Base-by-base conservation (phyloP, 2,797 vertebrate genomes). In the Periophthalmus magnuspinnatus region DNA sequence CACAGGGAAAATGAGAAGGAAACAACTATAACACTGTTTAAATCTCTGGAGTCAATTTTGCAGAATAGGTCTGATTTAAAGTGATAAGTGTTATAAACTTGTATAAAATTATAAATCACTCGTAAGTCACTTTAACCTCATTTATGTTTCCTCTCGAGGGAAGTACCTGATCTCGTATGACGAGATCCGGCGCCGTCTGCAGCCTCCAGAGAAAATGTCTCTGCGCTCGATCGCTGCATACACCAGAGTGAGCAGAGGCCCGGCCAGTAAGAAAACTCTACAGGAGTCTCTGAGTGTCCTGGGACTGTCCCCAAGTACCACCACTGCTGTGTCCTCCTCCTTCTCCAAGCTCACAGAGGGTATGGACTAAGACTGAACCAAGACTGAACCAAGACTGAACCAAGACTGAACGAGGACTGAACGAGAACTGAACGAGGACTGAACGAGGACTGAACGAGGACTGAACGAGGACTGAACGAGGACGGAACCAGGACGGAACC, bases 331-430 rank as follows among this genome's bases (percentile, higher is more conserved):
- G 5, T 95, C 94, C 71, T 94, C 93, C 41, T 93, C 92, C 0
- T 94, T 95, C 89, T 94, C 93, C 82, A 95, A 95, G 77, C 93
- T 95, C 68, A 94, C 94, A 17, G 94, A 94, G 90, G 94, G 94
- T 94, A 71, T 78, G 72, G 9, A 4, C 16, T 7, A 6, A 28
- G 8, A 28, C 28, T 28, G 28, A 28, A 28, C 41, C 41, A 1
- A 41, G 41, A 45, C 28, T 28, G 28, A 28, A n/a, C n/a, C n/a
- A n/a, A n/a, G n/a, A n/a, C n/a, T n/a, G n/a, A n/a, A n/a, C n/a
- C n/a, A n/a, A n/a, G n/a, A n/a, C n/a, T n/a, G n/a, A n/a, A n/a
- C n/a, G n/a, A n/a, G n/a, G n/a, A n/a, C n/a, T n/a, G n/a, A n/a
- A n/a, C n/a, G n/a, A n/a, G n/a, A n/a, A n/a, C n/a, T n/a, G n/a